A percentile compares a stretch with the other conserved stretches of the same genome.
Conservation (phyloP, 2,888 invertebrate genomes). For the Phyllotreta striolata region DNA sequence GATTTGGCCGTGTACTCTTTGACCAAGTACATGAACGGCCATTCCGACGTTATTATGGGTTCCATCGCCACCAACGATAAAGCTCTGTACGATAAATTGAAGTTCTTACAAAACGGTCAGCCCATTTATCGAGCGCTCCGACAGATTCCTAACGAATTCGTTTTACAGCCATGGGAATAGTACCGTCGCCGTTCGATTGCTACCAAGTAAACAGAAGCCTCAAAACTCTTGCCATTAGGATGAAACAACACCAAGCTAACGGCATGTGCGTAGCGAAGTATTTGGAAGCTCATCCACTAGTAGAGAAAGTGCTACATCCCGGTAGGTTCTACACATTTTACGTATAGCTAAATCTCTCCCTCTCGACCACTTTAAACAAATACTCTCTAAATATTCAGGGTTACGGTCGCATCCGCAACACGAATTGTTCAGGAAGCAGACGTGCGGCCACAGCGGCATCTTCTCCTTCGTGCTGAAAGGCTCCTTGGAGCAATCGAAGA, state of each 20-base stretch:
- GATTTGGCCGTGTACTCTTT: constrained; percentile 92
- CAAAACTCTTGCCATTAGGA: constrained; percentile 91
- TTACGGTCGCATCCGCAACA: constrained; percentile 85
- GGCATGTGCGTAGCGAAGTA: constrained; percentile 81
- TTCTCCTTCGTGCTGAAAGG: constrained; percentile 86
- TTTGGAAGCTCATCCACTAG: constrained; percentile 80
- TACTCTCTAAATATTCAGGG: constrained; percentile 61
- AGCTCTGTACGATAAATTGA: constrained; percentile 73
- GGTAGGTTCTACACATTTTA: constrained; percentile 44
- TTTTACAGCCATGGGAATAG: constrained; percentile 80
- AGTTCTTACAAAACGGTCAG: constrained; percentile 88
- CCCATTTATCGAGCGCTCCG: background rate
- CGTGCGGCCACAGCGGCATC: constrained; percentile 87
- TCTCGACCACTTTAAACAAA: no score
- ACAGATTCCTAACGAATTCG: constrained; percentile 1
- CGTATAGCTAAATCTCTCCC: no score
- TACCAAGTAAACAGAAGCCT: constrained; percentile 91
- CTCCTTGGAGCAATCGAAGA: constrained; percentile 71
- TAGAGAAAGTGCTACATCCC: constrained; percentile 85
- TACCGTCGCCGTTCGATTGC: constrained; percentile 97
- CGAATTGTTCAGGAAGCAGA: constrained; percentile 77
- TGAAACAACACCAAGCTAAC: constrained; percentile 88
- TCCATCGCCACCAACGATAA: constrained; percentile 79
- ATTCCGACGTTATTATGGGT: constrained; percentile 97
- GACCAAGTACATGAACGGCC: constrained; percentile 99